Percentiles rank a stretch among this genome's conserved stretches.
Conservation (phyloP, 2,113 vertebrate genomes). For the Guaruba guarouba region DNA sequence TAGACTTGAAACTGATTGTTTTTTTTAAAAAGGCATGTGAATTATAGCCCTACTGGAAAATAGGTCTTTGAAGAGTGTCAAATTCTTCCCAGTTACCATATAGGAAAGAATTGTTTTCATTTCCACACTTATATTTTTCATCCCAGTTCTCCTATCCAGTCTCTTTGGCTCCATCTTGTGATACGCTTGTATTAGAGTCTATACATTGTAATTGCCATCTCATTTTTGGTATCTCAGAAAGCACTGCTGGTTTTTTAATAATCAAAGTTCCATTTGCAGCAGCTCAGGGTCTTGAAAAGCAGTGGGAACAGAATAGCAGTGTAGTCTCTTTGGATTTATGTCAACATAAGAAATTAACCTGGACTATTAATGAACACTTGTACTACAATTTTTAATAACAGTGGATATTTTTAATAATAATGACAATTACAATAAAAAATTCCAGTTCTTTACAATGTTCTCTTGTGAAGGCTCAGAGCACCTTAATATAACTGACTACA, state of each 20-base stretch:
- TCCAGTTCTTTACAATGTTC: background rate
- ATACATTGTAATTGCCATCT: background rate
- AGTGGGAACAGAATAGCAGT: background rate
- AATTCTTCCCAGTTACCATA: background rate
- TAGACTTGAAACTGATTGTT: background rate
- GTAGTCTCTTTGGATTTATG: background rate
- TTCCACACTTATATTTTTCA: background rate
- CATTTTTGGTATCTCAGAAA: background rate
- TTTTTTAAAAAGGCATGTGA: background rate
- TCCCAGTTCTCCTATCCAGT: background rate
- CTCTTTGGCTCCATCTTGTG: conserved; percentile 74
- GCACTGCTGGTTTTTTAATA: background rate
- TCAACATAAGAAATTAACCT: background rate
- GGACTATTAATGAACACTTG: background rate
- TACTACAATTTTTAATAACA: background rate
- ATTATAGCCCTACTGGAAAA: background rate
- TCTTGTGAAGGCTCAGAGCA: background rate
- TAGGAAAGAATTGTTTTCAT: background rate
- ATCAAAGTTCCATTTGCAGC: background rate
- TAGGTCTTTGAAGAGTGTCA: background rate
- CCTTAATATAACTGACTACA: background rate
- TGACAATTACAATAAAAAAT: background rate
- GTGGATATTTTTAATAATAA: background rate
- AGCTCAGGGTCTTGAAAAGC: background rate
- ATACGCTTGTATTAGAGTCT: background rate